Percentiles rank a stretch among this genome's conserved stretches.
Conservation (phyloP, 2,888 invertebrate genomes). For the Tipula confusa region DNA sequence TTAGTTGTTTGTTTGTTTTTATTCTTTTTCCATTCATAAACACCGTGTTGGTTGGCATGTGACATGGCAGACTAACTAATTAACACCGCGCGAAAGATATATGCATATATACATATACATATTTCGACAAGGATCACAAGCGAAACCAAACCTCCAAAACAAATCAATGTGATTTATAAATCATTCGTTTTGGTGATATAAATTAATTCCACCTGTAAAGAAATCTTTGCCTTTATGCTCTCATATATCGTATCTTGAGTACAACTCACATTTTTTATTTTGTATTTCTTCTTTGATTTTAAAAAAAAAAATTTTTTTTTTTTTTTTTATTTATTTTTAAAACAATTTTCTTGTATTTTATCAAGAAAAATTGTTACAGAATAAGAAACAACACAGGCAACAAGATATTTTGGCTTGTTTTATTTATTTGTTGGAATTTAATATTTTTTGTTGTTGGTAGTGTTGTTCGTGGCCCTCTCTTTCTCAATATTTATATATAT, state of each 20-base stretch:
- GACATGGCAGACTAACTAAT: background rate
- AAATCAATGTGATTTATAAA: slow-evolving; percentile 14
- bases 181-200: slow-evolving; percentile 20
- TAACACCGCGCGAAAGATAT: too few relatives aligned
- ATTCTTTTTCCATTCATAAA: background rate
- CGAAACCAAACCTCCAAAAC: slow-evolving; percentile 20
- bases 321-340: background rate
- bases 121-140: background rate
- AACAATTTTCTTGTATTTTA: slow-evolving; percentile 25
- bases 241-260: background rate
- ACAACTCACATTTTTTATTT: background rate
- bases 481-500: too few relatives aligned
- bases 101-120: background rate
- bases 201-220: slow-evolving; percentile 20
- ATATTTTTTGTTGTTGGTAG: background rate
- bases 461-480: background rate
- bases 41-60: background rate
- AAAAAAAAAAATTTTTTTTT: too few relatives aligned
- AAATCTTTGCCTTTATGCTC: background rate
- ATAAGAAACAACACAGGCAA: slow-evolving; percentile 4
- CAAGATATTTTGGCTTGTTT: slow-evolving; percentile 25
- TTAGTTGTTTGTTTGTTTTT: background rate
- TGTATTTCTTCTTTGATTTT: slow-evolving; percentile 3
- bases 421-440: slow-evolving; percentile 14
- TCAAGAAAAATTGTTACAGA: slow-evolving; percentile 25